Conservation (phyloP, 2,113 vertebrate species). For the Hiodon tergisus region DNA sequence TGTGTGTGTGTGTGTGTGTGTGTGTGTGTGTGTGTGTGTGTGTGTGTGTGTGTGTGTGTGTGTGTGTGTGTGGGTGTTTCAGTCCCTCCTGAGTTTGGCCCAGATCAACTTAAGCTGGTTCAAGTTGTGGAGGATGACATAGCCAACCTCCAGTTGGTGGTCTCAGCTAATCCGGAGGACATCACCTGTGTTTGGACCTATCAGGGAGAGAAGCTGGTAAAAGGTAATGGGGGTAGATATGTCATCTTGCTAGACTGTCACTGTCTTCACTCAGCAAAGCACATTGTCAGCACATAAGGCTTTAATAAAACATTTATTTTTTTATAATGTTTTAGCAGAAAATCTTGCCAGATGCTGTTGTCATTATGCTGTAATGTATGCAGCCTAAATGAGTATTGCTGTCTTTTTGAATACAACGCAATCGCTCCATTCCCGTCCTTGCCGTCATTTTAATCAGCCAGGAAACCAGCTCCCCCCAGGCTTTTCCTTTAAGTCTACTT, state of each 20-base stretch:
- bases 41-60: background rate
- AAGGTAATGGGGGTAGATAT: constrained; percentile 56
- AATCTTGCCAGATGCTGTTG: constrained; percentile 65
- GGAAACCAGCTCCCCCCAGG: constrained; percentile 30
- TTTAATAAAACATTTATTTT: constrained; percentile 61
- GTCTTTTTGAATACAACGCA: constrained; percentile 58
- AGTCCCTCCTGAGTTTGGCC: constrained; percentile 68
- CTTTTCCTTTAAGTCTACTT: background rate
- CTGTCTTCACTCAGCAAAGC: background rate
- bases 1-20: constrained; percentile 4
- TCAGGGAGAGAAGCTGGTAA: constrained; percentile 49
- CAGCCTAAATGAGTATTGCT: constrained; percentile 64
- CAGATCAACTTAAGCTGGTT: constrained; percentile 53
- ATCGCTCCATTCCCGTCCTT: constrained; percentile 47
- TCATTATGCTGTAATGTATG: constrained; percentile 65
- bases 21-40: constrained; percentile 19
- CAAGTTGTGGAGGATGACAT: constrained; percentile 56
- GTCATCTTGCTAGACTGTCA: background rate
- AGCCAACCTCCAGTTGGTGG: constrained; percentile 52
- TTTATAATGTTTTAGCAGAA: constrained; percentile 48
- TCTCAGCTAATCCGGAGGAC: constrained; percentile 63
- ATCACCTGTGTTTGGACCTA: constrained; percentile 62
- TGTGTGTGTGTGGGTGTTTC: constrained; percentile 28
- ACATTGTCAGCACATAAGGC: constrained; percentile 51
- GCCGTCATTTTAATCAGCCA: constrained; percentile 43